Conservation (phyloP, 2,797 vertebrate species). For the Oryzias dopingdopingensis region DNA sequence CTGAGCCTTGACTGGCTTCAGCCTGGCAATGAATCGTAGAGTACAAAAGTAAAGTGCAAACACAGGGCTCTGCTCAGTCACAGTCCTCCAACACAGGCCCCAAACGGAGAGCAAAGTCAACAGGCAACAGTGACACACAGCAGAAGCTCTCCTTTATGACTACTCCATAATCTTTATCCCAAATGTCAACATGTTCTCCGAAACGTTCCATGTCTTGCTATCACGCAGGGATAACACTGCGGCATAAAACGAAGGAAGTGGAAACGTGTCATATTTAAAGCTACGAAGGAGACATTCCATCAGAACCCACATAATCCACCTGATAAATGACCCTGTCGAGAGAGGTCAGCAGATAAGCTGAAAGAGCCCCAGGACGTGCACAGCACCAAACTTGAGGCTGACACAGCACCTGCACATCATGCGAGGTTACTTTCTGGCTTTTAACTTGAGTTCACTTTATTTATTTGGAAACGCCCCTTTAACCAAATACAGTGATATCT, state of each 20-base stretch:
- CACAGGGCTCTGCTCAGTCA: constrained; percentile 37
- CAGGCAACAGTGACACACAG: constrained; percentile 60
- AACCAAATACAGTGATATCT: not conserved
- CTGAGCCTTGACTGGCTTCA: constrained; percentile 30
- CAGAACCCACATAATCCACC: constrained; percentile 57
- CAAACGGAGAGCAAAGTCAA: constrained; percentile 64
- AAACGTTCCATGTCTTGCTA: constrained; percentile 47
- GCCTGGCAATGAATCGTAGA: constrained; percentile 37
- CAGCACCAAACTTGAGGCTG: constrained; percentile 23
- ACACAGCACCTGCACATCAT: constrained; percentile 10
- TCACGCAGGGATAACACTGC: constrained; percentile 36
- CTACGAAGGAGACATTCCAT: constrained; percentile 48
- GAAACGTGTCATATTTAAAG: constrained; percentile 48
- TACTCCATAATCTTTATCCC: constrained; percentile 70
- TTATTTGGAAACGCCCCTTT: not conserved
- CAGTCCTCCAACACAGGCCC: constrained; percentile 49
- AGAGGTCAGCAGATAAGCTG: constrained; percentile 52
- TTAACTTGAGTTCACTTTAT: not conserved
- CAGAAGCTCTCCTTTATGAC: constrained; percentile 63
- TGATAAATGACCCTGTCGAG: constrained; percentile 63
- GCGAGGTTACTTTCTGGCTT: not conserved
- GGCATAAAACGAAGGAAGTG: constrained; percentile 28
- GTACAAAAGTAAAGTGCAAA: constrained; percentile 44
- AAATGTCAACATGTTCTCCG: constrained; percentile 75
- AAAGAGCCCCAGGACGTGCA: constrained; percentile 47